phyloP scores from a whole-genome alignment of 2,797 vertebrate species.

The Myotis planiceps region DNA sequence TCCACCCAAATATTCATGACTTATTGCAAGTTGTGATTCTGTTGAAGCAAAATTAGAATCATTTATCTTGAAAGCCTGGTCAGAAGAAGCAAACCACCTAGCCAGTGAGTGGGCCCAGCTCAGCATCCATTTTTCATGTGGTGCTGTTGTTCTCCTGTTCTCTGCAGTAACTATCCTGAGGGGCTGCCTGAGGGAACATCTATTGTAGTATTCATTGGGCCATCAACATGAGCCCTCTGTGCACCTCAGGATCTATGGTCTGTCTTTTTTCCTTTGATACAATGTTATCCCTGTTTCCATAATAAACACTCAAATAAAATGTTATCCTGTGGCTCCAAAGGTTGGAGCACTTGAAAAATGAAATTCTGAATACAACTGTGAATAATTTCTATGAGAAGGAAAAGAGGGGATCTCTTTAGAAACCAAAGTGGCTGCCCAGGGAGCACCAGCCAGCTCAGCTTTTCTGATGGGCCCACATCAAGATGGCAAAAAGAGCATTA shows the following conservation, averaged over 20 bases:
- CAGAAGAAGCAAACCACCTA: slow-evolving; percentile 26
- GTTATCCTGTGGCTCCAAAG: neutral
- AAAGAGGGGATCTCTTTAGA: neutral
- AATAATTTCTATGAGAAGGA: slow-evolving; percentile 32
- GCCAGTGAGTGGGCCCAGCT: neutral
- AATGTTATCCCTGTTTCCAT: neutral
- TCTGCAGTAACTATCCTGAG: neutral
- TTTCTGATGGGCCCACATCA: neutral
- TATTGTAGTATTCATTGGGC: neutral
- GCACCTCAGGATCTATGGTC: neutral
- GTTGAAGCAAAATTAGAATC: slow-evolving; percentile 36
- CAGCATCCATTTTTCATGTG: neutral
- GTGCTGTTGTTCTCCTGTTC: neutral
- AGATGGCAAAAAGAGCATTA: neutral
- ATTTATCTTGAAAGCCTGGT: slow-evolving; percentile 1
- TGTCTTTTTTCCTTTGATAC: neutral
- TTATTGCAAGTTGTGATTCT: slow-evolving; percentile 45
- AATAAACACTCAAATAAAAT: slow-evolving; percentile 1
- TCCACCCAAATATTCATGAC: slow-evolving; percentile 34
- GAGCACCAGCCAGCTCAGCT: neutral
- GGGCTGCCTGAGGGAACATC: neutral
- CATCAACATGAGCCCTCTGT: neutral
- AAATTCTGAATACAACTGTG: neutral
- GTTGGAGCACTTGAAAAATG: slow-evolving; percentile 29
- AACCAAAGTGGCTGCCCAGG: neutral